phyloP scores from a whole-genome alignment of 2,888 invertebrate species.

The Rhagophthalmus giganteus region DNA sequence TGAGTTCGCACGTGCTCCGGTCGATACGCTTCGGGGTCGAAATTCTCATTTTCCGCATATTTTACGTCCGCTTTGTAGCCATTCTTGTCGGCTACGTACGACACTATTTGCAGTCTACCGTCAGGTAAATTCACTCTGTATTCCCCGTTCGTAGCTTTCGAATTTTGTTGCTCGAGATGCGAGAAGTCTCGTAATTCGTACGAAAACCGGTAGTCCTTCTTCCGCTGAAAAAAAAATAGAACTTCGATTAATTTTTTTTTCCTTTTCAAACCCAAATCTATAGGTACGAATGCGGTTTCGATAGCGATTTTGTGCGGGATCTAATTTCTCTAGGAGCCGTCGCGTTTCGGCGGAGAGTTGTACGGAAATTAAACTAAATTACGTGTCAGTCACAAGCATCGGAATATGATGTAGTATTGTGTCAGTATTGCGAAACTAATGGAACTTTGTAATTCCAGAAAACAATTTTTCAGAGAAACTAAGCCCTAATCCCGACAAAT shows the following conservation, averaged over 20 bases:
- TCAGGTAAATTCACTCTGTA: constrained; percentile 71
- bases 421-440: background rate
- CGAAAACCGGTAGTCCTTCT: constrained; percentile 65
- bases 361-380: background rate
- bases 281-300: background rate
- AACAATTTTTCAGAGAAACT: background rate
- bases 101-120: constrained; percentile 62
- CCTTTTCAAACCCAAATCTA: background rate
- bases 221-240: constrained; percentile 24
- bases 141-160: constrained; percentile 67
- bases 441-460: too few species aligned
- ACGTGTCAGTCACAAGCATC: background rate
- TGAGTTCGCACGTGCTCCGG: constrained; percentile 28
- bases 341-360: background rate
- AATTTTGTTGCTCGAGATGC: constrained; percentile 65
- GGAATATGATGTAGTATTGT: background rate
- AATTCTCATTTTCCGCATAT: constrained; percentile 53
- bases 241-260: constrained; percentile 1
- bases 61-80: constrained; percentile 69
- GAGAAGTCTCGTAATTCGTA: constrained; percentile 70
- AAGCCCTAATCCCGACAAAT: background rate
- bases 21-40: constrained; percentile 17
- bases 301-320: too few species aligned
- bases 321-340: background rate
- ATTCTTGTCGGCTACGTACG: constrained; percentile 65